Evolutionary conservation across 1,140 invertebrate genomes (phyloP).

Genomic region (Drosophila repleta): DNA sequence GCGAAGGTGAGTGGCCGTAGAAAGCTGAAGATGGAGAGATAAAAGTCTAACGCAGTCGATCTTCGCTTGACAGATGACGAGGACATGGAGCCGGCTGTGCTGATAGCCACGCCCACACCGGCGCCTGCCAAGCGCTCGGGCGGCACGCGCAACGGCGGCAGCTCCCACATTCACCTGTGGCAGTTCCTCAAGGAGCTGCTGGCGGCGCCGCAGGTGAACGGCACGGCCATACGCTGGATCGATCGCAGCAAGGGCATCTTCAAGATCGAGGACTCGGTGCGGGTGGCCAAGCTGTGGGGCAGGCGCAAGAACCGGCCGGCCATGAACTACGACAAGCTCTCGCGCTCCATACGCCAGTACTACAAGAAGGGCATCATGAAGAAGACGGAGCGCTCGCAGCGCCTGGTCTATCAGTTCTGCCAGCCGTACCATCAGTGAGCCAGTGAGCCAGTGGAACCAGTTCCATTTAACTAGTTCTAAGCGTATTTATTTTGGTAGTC

Average conservation of each 20-base stretch:
- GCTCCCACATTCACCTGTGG: constrained; percentile 99
- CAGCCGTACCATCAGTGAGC: constrained; percentile 94
- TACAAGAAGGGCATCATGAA: constrained; percentile 99
- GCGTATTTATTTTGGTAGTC: constrained; percentile 63
- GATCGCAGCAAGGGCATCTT: constrained; percentile 97
- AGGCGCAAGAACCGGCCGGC: constrained; percentile 98
- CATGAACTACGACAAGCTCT: constrained; percentile 99
- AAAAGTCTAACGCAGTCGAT: constrained; percentile 1
- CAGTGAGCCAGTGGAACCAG: background rate
- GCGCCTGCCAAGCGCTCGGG: constrained; percentile 59
- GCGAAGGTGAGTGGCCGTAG: constrained; percentile 56
- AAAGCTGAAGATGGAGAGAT: background rate
- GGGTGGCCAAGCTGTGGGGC: constrained; percentile 98
- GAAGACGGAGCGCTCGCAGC: constrained; percentile 98
- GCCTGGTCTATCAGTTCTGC: constrained; percentile 99
- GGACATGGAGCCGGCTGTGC: constrained; percentile 82
- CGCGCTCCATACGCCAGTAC: constrained; percentile 98
- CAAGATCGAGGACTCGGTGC: constrained; percentile 99
- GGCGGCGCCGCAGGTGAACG: constrained; percentile 92
- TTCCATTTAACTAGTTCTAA: constrained; percentile 46
- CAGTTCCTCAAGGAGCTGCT: constrained; percentile 99
- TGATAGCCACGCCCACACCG: constrained; percentile 48
- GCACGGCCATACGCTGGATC: constrained; percentile 97
- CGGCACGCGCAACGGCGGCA: constrained; percentile 85
- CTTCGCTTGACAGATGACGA: constrained; percentile 85